phyloP scores from a whole-genome alignment of 2,113 vertebrate genomes.

The Maccullochella peelii region DNA sequence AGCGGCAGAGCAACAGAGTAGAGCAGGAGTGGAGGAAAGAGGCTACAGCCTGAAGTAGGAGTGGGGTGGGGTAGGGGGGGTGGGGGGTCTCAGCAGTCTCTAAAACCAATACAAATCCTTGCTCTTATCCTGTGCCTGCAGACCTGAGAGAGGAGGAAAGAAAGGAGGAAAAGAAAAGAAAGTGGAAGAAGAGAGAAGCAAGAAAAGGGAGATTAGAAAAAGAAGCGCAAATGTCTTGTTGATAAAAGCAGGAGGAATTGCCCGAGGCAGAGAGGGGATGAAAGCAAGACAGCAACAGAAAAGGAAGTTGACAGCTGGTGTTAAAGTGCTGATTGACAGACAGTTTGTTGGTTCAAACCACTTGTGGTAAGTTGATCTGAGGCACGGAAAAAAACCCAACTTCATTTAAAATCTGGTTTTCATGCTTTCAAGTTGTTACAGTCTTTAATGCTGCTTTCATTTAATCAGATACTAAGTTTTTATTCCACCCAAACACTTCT shows the following conservation, averaged over 20 bases:
- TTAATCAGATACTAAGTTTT: neutral
- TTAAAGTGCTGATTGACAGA: constrained; percentile 68
- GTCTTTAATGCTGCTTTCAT: neutral
- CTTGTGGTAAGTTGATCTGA: constrained; percentile 67
- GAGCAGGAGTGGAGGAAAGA: constrained; percentile 79
- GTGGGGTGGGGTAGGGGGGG: neutral
- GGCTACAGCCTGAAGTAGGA: constrained; percentile 47
- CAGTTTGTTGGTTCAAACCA: constrained; percentile 61
- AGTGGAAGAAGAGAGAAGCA: constrained; percentile 43
- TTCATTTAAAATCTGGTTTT: constrained; percentile 22
- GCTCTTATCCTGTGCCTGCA: constrained; percentile 96
- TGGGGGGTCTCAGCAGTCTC: constrained; percentile 76
- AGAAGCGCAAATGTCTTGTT: constrained; percentile 42
- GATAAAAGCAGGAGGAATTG: constrained; percentile 57
- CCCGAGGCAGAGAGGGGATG: constrained; percentile 51
- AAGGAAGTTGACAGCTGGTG: constrained; percentile 72
- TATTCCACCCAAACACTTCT: too few relatives aligned
- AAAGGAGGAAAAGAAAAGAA: constrained; percentile 55
- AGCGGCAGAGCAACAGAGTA: constrained; percentile 60
- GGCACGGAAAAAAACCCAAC: neutral
- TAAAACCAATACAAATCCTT: constrained; percentile 99
- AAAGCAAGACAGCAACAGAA: constrained; percentile 54
- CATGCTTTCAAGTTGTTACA: neutral
- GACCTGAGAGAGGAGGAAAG: constrained; percentile 88
- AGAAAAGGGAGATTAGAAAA: constrained; percentile 71